Percentiles rank a stretch among this genome's conserved stretches.
These are phyloP conservation scores for Tenebrosternarchus preto DNA, from an alignment of 2,113 vertebrate species.

Conservation along the genomic window DNA sequence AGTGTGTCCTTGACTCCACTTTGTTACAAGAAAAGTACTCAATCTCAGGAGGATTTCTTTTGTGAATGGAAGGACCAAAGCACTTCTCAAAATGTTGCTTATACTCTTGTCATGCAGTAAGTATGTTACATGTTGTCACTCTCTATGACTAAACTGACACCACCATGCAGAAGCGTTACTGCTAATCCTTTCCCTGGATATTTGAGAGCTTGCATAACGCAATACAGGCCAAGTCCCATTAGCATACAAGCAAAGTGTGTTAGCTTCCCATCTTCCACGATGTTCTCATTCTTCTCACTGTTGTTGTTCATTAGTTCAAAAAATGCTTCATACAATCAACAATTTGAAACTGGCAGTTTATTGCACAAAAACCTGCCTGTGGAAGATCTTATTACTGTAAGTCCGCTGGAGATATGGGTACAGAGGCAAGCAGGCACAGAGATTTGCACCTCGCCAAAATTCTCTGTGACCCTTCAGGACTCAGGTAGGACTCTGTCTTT, in stretches of 20 bases:
- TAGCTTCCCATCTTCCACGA: too few relatives aligned
- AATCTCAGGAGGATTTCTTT: slow-evolving; percentile 23
- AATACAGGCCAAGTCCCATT: too few relatives aligned
- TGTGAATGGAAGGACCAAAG: slow-evolving; percentile 67
- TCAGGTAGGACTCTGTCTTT: slow-evolving; percentile 27
- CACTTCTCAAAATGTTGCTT: slow-evolving; percentile 37
- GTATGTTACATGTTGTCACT: slow-evolving; percentile 15
- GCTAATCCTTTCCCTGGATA: too few relatives aligned
- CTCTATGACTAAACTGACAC: background rate
- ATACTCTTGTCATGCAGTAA: slow-evolving; percentile 62
- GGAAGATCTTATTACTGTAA: background rate
- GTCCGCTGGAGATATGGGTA: slow-evolving; percentile 42
- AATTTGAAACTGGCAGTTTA: background rate
- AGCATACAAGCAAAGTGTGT: too few relatives aligned
- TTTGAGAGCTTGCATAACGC: too few relatives aligned
- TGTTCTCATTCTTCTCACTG: background rate
- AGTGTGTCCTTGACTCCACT: slow-evolving; percentile 50
- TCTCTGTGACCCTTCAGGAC: slow-evolving; percentile 25
- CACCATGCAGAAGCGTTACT: background rate
- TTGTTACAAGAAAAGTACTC: slow-evolving; percentile 64
- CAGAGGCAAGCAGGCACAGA: slow-evolving; percentile 10
- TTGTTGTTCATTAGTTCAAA: background rate
- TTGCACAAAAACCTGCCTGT: background rate
- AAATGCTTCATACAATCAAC: background rate
- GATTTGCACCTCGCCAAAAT: slow-evolving; percentile 35